Evolutionary conservation across 1,140 invertebrate species (phyloP), one percentile per base, ranked within the genome.

Genomic region (Orius laevigatus): DNA sequence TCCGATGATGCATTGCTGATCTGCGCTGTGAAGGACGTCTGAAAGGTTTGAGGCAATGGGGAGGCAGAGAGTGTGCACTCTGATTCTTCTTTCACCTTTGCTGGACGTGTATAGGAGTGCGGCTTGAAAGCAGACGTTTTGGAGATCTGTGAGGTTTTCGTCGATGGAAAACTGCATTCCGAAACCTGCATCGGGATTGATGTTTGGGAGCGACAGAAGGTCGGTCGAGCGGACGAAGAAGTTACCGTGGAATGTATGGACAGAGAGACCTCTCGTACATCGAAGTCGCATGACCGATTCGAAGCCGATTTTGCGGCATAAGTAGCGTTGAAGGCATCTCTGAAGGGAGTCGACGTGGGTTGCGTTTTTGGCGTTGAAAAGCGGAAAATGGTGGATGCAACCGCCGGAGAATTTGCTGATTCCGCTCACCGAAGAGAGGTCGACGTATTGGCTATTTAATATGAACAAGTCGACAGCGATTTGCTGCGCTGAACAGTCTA

Each of bases 181-280:
- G 67, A 95, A 97, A 14, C 91, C 93, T 25, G 91, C 81, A 68
- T 99, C 96, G 0, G 95, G 95, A 68, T 95, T 98, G 38, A 97
- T 82, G 69, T 98, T 98, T 19, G 96, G 92, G 52, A 99, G 67
- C 32, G 89, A 92, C 14, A 99, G 66, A 12, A 99, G 69, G 69
- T 99, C 95, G 3, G 93, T 96, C 0, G 94, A 97, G 14, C 96
- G 74, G 33, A 99, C 94, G 68, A 98, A 99, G 72, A 97, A 97
- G 65, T 98, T 98, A 8, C 96, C 96, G 70, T 98, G 93, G 74
- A 98, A 99, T 55, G 92, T 93, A 63, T 98, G 91, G 54, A 98
- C 92, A 31, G 84, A 74, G 38, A 98, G 66, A 12, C 95, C 88
- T 63, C 82, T 75, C 6, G 91, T 93, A 62, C 91, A 98, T 4